Base-by-base conservation (phyloP, 2,888 invertebrate genomes). In the Esperia sulphurella region DNA sequence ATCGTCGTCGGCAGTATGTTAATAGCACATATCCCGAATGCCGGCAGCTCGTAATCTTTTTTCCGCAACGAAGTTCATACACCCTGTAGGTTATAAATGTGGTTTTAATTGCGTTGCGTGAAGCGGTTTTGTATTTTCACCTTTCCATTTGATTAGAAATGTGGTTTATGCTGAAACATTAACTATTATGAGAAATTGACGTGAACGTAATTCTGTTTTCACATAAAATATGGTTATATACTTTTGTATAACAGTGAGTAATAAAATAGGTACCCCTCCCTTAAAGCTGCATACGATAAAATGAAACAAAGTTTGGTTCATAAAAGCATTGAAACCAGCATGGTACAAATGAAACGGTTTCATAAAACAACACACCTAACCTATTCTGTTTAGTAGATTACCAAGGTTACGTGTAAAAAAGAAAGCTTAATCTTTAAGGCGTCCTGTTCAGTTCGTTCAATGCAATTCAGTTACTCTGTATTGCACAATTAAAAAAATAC, bases 1-100 rank as follows among this genome's bases (percentile, higher is more conserved):
- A 85, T 85, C 74, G 63, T 60, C 67, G 72, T 63, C 67, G 66
- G 61, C 68, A 71, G 81, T 81, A 82, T 82, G 82, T 79, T 84
- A 83, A 83, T 83, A 74, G 75, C 79, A 70, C 78, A 79, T 79
- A 81, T 81, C 70, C 75, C 60, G 69, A 82, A 80, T 75, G 65
- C 76, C 76, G 66, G 67, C 67, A 68, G 61, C 66, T 68, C 61
- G 74, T 75, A 73, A 71, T 63, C 64, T 68, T 77, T 76, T 77
- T 77, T 40, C 40, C 45, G 30, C 40, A 14, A 33, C 51, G 43
- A 50, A 56, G 53, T 55, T 52, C 52, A 41, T 50, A 49, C 58
- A 58, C 35, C 52, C 56, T 53, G 55, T 59, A 45, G 45, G 54
- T 59, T 50, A 56, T 48, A 51, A 51, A 51, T 51, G 48, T 51